These are phyloP conservation scores for Chondrilla cf. caribensis DNA, from an alignment of 37 sponge, comb jelly and placozoan genomes.

Conservation along the genomic window DNA sequence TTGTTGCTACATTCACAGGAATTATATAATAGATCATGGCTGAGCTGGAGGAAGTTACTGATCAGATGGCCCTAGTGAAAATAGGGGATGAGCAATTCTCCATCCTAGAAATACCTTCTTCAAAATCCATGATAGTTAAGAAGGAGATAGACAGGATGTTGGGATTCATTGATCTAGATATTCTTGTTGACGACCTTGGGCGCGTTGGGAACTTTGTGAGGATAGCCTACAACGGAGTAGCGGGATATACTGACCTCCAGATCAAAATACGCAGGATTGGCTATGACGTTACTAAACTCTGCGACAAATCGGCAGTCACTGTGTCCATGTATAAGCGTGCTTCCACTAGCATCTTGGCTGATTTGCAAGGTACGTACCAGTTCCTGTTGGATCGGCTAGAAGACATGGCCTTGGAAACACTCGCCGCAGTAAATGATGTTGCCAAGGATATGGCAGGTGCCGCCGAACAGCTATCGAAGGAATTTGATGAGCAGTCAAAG, in stretches of 20 bases:
- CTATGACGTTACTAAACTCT: slow-evolving; percentile 37
- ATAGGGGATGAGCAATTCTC: background rate
- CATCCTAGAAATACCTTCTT: background rate
- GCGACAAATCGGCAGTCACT: slow-evolving; percentile 38
- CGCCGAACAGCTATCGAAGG: slow-evolving; percentile 30
- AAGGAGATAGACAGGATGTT: slow-evolving; percentile 24
- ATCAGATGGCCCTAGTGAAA: background rate
- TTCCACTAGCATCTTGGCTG: slow-evolving; percentile 12
- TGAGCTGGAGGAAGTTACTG: background rate
- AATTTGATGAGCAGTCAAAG: slow-evolving; percentile 37
- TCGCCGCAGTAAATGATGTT: background rate
- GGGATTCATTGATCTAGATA: slow-evolving; percentile 38
- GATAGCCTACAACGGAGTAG: slow-evolving; percentile 57
- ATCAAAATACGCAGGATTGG: slow-evolving; percentile 42
- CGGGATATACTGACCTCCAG: slow-evolving; percentile 46
- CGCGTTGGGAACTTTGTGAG: slow-evolving; percentile 60
- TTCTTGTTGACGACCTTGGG: slow-evolving; percentile 55
- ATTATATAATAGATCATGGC: too few species aligned
- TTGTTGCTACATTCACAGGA: too few species aligned
- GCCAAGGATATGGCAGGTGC: slow-evolving; percentile 46
- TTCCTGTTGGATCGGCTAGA: slow-evolving; percentile 34
- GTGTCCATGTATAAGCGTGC: slow-evolving; percentile 25
- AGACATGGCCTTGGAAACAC: slow-evolving; percentile 39
- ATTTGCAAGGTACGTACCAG: slow-evolving; percentile 28
- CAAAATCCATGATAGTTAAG: background rate